Percentiles rank a stretch among this genome's conserved stretches.
These are phyloP conservation scores for Apamea anceps DNA, from an alignment of 2,888 invertebrate species.

Conservation along the genomic window DNA sequence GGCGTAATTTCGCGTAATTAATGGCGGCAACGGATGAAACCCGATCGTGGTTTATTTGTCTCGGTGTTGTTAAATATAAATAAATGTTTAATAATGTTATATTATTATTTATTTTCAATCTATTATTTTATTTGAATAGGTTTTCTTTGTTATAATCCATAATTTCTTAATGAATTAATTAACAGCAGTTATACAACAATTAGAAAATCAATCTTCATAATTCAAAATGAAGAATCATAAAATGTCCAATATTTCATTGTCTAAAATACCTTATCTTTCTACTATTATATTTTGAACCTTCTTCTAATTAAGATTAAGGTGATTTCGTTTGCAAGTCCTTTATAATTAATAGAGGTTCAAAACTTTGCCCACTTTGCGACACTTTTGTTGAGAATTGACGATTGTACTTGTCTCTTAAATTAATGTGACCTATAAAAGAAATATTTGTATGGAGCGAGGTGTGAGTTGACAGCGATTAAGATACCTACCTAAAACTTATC, in stretches of 20 bases:
- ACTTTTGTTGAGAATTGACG: conserved; percentile 60
- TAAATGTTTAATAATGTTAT: background rate
- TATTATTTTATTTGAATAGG: background rate
- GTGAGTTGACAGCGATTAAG: conserved; percentile 46
- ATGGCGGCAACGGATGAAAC: conserved; percentile 4
- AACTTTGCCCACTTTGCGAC: conserved; percentile 60
- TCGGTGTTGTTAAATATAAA: background rate
- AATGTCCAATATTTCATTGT: conserved; percentile 36
- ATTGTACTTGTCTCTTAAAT: conserved; percentile 70
- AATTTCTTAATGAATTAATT: background rate
- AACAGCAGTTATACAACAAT: background rate
- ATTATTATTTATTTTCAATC: background rate
- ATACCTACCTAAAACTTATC: background rate
- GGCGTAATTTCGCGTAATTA: conserved; percentile 27
- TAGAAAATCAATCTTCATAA: background rate
- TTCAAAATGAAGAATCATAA: conserved; percentile 25
- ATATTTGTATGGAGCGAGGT: conserved; percentile 44
- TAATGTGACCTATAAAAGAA: conserved; percentile 66
- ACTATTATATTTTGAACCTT: conserved; percentile 52
- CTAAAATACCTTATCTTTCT: conserved; percentile 19
- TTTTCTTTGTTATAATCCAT: background rate
- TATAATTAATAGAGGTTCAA: conserved; percentile 61
- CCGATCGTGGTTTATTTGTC: conserved; percentile 16
- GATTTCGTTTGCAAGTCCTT: conserved; percentile 40
- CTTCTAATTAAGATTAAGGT: conserved; percentile 43